A percentile compares a stretch with the other conserved stretches of the same genome.
Conservation (phyloP, 2,113 vertebrate genomes). For the Alces alces region DNA sequence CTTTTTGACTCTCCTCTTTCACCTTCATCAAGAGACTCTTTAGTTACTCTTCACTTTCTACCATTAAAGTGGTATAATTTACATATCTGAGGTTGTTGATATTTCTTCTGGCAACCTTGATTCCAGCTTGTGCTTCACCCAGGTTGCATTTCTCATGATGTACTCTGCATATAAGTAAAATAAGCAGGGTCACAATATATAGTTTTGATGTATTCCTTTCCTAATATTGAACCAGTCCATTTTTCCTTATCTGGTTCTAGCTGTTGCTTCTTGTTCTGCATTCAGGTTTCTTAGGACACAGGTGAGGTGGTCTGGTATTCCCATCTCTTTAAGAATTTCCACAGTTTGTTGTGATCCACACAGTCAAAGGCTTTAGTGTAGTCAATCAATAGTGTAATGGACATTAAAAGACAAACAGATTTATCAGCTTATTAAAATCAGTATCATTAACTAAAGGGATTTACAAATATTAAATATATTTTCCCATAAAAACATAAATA, state of each 20-base stretch:
- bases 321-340: neutral
- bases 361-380: neutral
- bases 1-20: neutral
- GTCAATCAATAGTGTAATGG: conserved; percentile 80
- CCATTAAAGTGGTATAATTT: neutral
- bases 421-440: conserved; percentile 81
- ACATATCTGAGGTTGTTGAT: neutral
- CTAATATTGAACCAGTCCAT: neutral
- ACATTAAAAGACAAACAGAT: conserved; percentile 71
- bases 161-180: neutral
- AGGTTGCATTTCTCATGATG: neutral
- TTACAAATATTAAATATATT: conserved; percentile 86
- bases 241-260: neutral
- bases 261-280: neutral
- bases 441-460: conserved; percentile 81
- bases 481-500: conserved; percentile 84
- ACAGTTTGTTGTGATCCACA: neutral
- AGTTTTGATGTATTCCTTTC: neutral
- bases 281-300: neutral
- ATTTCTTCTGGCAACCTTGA: neutral
- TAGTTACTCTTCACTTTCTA: neutral
- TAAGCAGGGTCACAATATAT: neutral
- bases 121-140: neutral
- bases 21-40: neutral
- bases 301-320: neutral